A percentile compares a stretch with the other conserved stretches of the same genome.
phyloP scores from a whole-genome alignment of 1,140 invertebrate genomes.

The Ceratina calcarata region DNA sequence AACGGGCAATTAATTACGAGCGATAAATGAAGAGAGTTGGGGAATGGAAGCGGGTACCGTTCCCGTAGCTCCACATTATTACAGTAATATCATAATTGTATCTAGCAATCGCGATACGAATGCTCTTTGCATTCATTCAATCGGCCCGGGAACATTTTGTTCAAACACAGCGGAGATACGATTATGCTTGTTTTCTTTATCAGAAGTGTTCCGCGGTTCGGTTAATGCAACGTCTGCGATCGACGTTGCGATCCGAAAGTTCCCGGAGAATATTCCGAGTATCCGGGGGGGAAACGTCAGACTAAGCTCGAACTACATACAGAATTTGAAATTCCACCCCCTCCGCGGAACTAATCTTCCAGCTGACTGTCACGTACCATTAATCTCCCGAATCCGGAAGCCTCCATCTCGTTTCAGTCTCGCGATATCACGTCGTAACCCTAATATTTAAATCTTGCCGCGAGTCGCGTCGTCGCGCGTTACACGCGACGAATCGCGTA shows the following conservation, averaged over 20 bases:
- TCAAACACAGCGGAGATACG: too few species aligned
- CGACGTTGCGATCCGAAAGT: too few species aligned
- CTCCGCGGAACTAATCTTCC: not conserved
- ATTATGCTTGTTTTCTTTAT: too few species aligned
- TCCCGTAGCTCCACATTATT: too few species aligned
- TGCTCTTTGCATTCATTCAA: too few species aligned
- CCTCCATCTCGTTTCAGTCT: not conserved
- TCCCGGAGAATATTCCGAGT: too few species aligned
- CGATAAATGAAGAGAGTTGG: slow-evolving; percentile 30
- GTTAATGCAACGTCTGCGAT: too few species aligned
- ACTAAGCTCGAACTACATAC: not conserved
- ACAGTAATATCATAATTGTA: too few species aligned
- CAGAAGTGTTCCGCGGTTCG: not conserved
- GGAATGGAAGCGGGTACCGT: not conserved
- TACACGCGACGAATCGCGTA: slow-evolving; percentile 57
- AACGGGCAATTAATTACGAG: slow-evolving; percentile 67
- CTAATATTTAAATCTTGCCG: not conserved
- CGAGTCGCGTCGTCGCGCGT: not conserved
- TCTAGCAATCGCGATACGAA: too few species aligned
- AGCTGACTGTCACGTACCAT: not conserved
- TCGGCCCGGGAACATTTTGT: too few species aligned
- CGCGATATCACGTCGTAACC: not conserved
- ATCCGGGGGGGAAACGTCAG: not conserved
- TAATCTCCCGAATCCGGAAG: not conserved
- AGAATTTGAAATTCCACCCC: not conserved